These are phyloP conservation scores for Dendroctonus valens DNA, from an alignment of 1,140 invertebrate species.

Conservation along the genomic window DNA sequence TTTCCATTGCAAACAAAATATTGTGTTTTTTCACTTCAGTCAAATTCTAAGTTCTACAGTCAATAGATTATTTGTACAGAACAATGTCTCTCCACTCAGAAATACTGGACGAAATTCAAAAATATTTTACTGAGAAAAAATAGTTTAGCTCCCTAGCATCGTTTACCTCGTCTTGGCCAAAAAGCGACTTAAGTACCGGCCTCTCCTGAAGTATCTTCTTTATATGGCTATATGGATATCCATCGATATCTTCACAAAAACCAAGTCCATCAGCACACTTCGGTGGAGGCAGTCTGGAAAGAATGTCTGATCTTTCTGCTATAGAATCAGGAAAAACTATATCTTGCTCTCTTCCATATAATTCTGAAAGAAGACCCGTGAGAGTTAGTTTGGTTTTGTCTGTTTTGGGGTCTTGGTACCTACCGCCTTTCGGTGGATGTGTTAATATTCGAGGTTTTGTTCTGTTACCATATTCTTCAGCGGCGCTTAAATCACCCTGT, in stretches of 20 bases:
- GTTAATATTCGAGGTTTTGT: conserved; percentile 10
- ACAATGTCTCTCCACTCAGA: no score
- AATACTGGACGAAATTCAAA: no score
- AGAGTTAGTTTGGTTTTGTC: no score
- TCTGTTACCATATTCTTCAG: conserved; percentile 4
- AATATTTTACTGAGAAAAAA: no score
- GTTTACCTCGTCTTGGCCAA: conserved; percentile 40
- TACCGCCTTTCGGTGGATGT: conserved; percentile 14
- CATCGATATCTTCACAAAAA: conserved; percentile 43
- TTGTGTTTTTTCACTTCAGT: no score
- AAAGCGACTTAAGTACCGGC: conserved; percentile 32
- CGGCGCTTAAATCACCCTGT: neutral
- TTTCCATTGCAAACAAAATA: no score
- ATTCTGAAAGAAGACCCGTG: conserved; percentile 1
- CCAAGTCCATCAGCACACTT: conserved; percentile 40
- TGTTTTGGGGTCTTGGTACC: neutral
- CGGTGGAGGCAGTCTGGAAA: conserved; percentile 24
- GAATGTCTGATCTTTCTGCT: conserved; percentile 23
- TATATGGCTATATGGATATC: conserved; percentile 42
- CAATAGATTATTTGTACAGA: no score
- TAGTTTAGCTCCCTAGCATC: no score
- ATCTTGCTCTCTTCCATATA: conserved; percentile 32
- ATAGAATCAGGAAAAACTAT: conserved; percentile 41
- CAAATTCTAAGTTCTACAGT: no score
- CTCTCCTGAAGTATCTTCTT: conserved; percentile 36